A percentile compares a stretch with the other conserved stretches of the same genome.
phyloP scores from a whole-genome alignment of 2,113 vertebrate species.

The Nesoenas mayeri region DNA sequence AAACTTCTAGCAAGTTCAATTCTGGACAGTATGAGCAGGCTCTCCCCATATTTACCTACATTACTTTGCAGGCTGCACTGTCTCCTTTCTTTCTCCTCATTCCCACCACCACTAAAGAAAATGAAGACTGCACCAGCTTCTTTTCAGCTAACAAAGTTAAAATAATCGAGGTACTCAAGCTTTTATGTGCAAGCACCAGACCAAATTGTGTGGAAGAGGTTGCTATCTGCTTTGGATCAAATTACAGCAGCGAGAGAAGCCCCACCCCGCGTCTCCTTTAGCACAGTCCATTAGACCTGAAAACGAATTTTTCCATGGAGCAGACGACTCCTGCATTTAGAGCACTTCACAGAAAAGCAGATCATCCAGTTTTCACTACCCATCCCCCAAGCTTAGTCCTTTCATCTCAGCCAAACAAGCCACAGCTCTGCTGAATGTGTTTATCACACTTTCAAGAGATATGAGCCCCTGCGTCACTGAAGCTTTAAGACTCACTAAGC shows the following conservation, averaged over 20 bases:
- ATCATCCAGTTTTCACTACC: constrained; percentile 79
- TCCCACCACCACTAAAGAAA: constrained; percentile 60
- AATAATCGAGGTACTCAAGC: constrained; percentile 76
- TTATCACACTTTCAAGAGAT: constrained; percentile 91
- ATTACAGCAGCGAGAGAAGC: constrained; percentile 89
- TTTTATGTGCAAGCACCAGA: constrained; percentile 78
- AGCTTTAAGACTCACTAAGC: constrained; percentile 90
- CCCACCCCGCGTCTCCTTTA: constrained; percentile 88
- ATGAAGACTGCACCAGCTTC: constrained; percentile 65
- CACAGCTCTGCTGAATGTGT: constrained; percentile 86
- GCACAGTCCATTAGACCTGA: constrained; percentile 87
- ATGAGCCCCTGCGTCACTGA: constrained; percentile 84
- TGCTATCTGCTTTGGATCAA: constrained; percentile 91
- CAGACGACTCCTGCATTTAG: constrained; percentile 85
- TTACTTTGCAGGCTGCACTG: constrained; percentile 37
- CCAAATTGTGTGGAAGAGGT: constrained; percentile 83
- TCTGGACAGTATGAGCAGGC: constrained; percentile 34
- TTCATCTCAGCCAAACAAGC: constrained; percentile 85
- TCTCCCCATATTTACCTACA: constrained; percentile 58
- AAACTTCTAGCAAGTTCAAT: constrained; percentile 65
- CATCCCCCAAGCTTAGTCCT: constrained; percentile 82
- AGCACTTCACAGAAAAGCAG: constrained; percentile 81
- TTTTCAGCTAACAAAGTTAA: constrained; percentile 77
- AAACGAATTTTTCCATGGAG: constrained; percentile 88
- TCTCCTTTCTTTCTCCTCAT: constrained; percentile 21